phyloP scores from a whole-genome alignment of 2,797 vertebrate genomes.

The Syngnathus rostellatus region DNA sequence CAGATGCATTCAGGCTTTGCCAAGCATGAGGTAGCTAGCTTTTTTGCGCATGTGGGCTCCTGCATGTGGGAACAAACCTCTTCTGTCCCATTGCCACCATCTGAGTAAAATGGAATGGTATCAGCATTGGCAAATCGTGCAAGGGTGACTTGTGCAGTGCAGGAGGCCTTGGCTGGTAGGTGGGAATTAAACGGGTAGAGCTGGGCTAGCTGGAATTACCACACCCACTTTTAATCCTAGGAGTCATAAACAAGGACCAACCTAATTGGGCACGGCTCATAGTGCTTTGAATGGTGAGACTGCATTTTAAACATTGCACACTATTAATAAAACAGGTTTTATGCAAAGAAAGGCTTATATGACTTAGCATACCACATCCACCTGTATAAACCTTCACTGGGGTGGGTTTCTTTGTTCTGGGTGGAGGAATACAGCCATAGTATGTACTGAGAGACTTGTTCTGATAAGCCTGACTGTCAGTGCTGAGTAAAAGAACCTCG shows the following conservation, averaged over 20 bases:
- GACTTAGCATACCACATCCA: background rate
- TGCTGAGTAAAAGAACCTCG: conserved; percentile 12
- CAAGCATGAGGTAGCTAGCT: conserved; percentile 20
- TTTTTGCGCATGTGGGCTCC: background rate
- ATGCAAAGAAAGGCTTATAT: conserved; percentile 7
- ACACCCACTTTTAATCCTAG: conserved; percentile 13
- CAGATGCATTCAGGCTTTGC: conserved; percentile 31
- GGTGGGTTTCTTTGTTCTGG: conserved; percentile 11
- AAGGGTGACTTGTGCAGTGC: background rate
- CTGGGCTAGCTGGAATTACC: conserved; percentile 29
- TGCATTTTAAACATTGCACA: background rate
- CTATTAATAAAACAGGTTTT: background rate
- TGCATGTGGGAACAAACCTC: conserved; percentile 1
- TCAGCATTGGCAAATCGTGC: background rate
- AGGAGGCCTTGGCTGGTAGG: background rate
- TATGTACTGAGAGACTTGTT: conserved; percentile 3
- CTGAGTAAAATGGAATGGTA: background rate
- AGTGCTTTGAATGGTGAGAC: background rate
- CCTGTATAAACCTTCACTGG: conserved; percentile 7
- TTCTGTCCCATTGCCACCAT: conserved; percentile 2
- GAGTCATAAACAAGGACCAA: conserved; percentile 1
- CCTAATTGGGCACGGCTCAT: background rate
- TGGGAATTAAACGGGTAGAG: conserved; percentile 28
- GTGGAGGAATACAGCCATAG: conserved; percentile 9
- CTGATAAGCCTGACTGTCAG: background rate